A percentile compares a stretch with the other conserved stretches of the same genome.
These are phyloP conservation scores for Labeo calbasu DNA, from an alignment of 2,797 vertebrate species.

Conservation along the genomic window DNA sequence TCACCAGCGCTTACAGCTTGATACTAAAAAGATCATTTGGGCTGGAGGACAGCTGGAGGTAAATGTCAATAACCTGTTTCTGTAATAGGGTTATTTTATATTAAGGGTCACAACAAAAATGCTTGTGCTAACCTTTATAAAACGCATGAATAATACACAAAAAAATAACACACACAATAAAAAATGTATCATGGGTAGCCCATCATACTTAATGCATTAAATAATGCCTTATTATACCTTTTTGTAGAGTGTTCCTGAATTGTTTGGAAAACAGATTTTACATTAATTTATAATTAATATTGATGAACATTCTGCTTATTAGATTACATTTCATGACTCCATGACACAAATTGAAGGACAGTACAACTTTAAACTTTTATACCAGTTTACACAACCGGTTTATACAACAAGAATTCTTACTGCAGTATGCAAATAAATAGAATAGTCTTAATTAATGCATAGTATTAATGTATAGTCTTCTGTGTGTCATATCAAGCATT, in stretches of 20 bases:
- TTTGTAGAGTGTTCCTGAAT: not conserved
- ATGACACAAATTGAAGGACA: not conserved
- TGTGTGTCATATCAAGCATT: too few species aligned
- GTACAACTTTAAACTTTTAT: not conserved
- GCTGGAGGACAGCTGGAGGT: constrained; percentile 68
- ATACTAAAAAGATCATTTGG: constrained; percentile 69
- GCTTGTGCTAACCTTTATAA: not conserved
- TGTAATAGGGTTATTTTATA: not conserved
- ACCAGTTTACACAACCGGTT: too few species aligned
- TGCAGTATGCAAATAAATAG: too few species aligned
- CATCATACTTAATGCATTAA: too few species aligned
- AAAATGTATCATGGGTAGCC: too few species aligned
- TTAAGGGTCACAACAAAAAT: not conserved
- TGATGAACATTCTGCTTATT: not conserved
- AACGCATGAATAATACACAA: not conserved
- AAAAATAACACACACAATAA: too few species aligned
- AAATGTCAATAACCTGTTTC: constrained; percentile 6
- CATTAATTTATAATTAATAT: not conserved
- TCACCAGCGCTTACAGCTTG: constrained; percentile 69
- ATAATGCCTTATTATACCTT: too few species aligned
- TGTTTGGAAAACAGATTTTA: not conserved
- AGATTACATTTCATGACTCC: not conserved
- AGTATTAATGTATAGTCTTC: too few species aligned
- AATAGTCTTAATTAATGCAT: not conserved
- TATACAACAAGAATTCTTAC: not conserved